Base-by-base conservation (phyloP, 2,888 invertebrate species). In the Spodoptera exigua region DNA sequence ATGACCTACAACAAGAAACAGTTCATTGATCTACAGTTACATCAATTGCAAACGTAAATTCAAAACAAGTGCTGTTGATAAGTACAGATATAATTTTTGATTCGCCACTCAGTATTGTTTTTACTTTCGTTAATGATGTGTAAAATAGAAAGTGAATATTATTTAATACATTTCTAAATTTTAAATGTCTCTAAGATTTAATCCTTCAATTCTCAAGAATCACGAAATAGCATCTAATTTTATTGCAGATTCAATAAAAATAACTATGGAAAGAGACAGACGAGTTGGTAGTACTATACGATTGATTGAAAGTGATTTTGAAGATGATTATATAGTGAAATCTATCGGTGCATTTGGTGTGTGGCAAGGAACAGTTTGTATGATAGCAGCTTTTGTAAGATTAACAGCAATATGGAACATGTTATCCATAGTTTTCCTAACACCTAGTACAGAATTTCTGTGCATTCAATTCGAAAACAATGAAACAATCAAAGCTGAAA, bases 341-440 rank as follows among this genome's bases (percentile, higher is more conserved):
- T 80, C 81, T 12, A 85, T 89, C 44, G 89, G 89, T 55, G 77
- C 80, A 0, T 85, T 87, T 27, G 90, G 90, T 11, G 32, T 74
- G 0, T 89, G 89, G 87, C 89, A 89, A 77, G 78, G 82, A 1
- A 70, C 59, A 45, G 76, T 83, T 1, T 87, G 83, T 37, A 3
- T 70, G 0, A 69, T 80, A 18, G 84, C 83, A 13, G 70, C 79
- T 0, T n/a, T 79, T 2, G 71, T 81, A 2, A 83, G 89, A 77
- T 79, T 74, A 35, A 66, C 81, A 14, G 83, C 82, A 0, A 71
- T 87, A 61, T 86, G 83, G 76, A 89, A 89, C 37, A 79, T 86
- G 76, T 62, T 84, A 2, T 79, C 85, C 13, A 84, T 88, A 47
- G 70, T 83, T 5, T 89, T 89, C 37, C 59, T 90, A 2, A 85